phyloP scores from a whole-genome alignment of 2,888 invertebrate species.

The Oligia fasciuncula region DNA sequence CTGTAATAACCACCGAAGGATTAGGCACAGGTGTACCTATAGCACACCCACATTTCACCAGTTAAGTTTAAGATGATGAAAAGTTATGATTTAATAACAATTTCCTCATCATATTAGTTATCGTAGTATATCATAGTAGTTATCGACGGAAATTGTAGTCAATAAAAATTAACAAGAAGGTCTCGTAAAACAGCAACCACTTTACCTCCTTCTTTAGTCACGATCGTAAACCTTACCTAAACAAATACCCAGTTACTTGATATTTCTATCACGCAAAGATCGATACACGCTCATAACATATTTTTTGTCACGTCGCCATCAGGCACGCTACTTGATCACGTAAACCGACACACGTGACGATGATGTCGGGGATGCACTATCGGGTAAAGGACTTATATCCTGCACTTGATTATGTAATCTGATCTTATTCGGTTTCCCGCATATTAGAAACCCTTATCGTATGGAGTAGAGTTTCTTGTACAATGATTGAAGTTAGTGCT shows the following conservation, averaged over 20 bases:
- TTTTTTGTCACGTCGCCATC: slow-evolving; percentile 13
- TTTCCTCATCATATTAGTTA: not conserved
- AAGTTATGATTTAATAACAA: not conserved
- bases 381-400: not conserved
- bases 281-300: slow-evolving; percentile 9
- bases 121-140: too few species aligned
- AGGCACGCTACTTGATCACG: slow-evolving; percentile 14
- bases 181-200: not conserved
- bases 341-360: slow-evolving; percentile 7
- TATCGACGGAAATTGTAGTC: not conserved
- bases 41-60: not conserved
- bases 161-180: not conserved
- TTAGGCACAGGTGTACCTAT: not conserved
- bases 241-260: not conserved
- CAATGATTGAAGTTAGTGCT: not conserved
- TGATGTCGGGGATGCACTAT: not conserved
- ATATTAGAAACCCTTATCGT: not conserved
- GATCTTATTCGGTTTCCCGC: not conserved
- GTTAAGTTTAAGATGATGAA: not conserved
- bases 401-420: slow-evolving; percentile 7
- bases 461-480: not conserved
- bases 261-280: slow-evolving; percentile 6
- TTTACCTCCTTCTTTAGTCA: not conserved
- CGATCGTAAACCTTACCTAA: slow-evolving; percentile 1
- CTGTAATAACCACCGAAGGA: not conserved